These are phyloP conservation scores for Ptychoptera albimana DNA, from an alignment of 2,888 invertebrate genomes.

Conservation along the genomic window DNA sequence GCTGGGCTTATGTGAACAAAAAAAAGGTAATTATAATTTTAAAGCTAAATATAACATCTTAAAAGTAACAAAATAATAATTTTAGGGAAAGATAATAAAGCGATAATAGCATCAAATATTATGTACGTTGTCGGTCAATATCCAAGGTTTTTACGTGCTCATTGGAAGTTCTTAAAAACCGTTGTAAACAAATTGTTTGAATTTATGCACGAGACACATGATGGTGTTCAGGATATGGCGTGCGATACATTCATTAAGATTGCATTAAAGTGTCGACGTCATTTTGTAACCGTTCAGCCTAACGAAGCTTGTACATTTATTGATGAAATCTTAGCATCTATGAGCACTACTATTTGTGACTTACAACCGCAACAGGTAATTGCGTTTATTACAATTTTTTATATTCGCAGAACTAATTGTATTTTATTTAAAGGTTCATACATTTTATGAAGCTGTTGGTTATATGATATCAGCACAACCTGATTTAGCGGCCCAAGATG, in stretches of 20 bases:
- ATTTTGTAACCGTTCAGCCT: constrained; percentile 92
- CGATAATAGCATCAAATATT: constrained; percentile 98
- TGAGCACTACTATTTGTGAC: constrained; percentile 97
- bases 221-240: constrained; percentile 99
- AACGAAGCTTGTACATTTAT: constrained; percentile 97
- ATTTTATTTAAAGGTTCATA: constrained; percentile 46
- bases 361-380: constrained; percentile 88
- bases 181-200: constrained; percentile 99
- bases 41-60: too few species aligned
- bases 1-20: constrained; percentile 93
- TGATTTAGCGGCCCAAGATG: constrained; percentile 81
- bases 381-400: background rate
- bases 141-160: constrained; percentile 93
- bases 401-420: background rate
- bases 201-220: constrained; percentile 99
- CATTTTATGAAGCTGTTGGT: constrained; percentile 98
- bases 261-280: constrained; percentile 91
- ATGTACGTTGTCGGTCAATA: constrained; percentile 99
- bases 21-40: constrained; percentile 40
- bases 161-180: constrained; percentile 99
- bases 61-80: constrained; percentile 25
- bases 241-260: constrained; percentile 99
- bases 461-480: constrained; percentile 96
- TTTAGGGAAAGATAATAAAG: constrained; percentile 84
- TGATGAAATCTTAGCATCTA: constrained; percentile 91